These are phyloP conservation scores for Toxonevra muliebris DNA, from an alignment of 2,888 invertebrate species.

Conservation along the genomic window DNA sequence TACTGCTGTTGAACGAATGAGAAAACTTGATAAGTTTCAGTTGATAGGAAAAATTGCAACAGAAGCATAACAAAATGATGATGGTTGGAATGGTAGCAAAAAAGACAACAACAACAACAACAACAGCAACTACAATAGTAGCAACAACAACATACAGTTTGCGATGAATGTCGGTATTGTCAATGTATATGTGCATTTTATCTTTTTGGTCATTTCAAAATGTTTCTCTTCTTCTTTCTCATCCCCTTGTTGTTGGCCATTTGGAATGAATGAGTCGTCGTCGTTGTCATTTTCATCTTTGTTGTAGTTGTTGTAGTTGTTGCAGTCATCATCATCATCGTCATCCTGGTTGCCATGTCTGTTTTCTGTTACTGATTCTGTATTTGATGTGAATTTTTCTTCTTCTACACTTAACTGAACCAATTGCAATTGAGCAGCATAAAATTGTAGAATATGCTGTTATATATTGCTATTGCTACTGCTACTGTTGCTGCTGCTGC, in stretches of 20 bases:
- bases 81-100: background rate
- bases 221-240: constrained; percentile 7
- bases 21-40: constrained; percentile 39
- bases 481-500: constrained; percentile 8
- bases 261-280: background rate
- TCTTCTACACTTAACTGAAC: constrained; percentile 32
- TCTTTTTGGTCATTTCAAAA: constrained; percentile 20
- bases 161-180: constrained; percentile 7
- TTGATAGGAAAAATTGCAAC: constrained; percentile 28
- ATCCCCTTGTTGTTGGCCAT: too few relatives aligned
- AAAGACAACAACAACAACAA: constrained; percentile 14
- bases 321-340: background rate
- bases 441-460: constrained; percentile 18
- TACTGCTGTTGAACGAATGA: constrained; percentile 35
- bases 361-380: constrained; percentile 13
- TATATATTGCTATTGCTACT: constrained; percentile 12
- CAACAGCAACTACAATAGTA: constrained; percentile 15
- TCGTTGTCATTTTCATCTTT: too few relatives aligned
- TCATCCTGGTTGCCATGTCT: constrained; percentile 6
- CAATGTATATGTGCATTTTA: constrained; percentile 27
- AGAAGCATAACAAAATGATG: constrained; percentile 5
- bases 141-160: constrained; percentile 7
- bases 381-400: constrained; percentile 1
- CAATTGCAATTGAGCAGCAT: constrained; percentile 35
- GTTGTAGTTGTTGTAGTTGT: constrained; percentile 20